Conservation (phyloP, 2,113 vertebrate species). For the Hydropotes inermis region DNA sequence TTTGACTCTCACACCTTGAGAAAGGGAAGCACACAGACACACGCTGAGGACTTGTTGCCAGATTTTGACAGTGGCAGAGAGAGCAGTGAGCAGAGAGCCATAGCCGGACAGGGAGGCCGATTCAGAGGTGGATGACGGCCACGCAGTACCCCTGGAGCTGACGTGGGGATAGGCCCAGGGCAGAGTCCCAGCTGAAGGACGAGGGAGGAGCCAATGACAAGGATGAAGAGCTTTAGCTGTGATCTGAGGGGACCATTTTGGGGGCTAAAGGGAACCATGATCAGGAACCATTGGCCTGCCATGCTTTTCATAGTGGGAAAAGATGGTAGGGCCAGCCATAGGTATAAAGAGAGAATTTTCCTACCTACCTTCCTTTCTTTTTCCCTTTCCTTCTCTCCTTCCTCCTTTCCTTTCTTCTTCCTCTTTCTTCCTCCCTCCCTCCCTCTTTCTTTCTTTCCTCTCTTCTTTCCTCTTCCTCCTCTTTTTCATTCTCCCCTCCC, state of each 20-base stretch:
- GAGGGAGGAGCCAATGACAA: not conserved
- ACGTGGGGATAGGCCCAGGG: not conserved
- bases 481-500: too few species aligned
- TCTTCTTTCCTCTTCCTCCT: not conserved
- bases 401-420: accelerated
- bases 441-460: not conserved
- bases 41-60: not conserved
- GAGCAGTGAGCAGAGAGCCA: not conserved
- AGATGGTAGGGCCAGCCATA: not conserved
- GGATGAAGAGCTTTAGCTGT: not conserved
- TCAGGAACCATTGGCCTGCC: not conserved
- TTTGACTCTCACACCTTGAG: not conserved
- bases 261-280: not conserved
- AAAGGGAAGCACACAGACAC: not conserved
- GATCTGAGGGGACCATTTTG: not conserved
- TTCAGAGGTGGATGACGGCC: not conserved
- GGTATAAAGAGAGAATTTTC: not conserved
- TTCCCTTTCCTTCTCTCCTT: not conserved
- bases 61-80: not conserved
- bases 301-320: not conserved
- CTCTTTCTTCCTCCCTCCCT: too few species aligned
- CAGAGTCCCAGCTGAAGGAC: not conserved
- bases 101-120: not conserved
- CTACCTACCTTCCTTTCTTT: not conserved
- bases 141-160: not conserved